A percentile compares a stretch with the other conserved stretches of the same genome.
These are phyloP conservation scores for Pasiphila rectangulata DNA, from an alignment of 2,888 invertebrate species.

Conservation along the genomic window DNA sequence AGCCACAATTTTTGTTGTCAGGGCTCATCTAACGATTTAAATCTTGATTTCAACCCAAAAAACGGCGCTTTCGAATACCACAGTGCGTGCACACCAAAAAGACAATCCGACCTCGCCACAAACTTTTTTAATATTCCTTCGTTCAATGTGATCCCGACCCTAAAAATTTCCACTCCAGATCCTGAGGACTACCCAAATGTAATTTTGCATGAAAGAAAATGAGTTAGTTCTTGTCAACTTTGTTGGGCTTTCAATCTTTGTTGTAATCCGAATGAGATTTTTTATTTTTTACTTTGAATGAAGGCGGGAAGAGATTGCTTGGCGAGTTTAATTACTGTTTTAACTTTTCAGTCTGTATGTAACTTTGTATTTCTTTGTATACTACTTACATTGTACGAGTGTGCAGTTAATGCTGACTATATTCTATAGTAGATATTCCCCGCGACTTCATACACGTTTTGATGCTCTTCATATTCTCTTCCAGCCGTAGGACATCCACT, in stretches of 20 bases:
- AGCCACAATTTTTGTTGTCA: too few species aligned
- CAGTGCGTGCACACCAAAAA: slow-evolving; percentile 45
- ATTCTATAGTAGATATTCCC: too few species aligned
- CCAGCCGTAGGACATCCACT: too few species aligned
- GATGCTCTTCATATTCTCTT: too few species aligned
- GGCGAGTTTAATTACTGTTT: background rate
- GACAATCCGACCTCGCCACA: slow-evolving; percentile 71
- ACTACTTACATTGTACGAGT: too few species aligned
- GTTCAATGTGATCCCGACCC: slow-evolving; percentile 70
- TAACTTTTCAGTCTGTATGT: too few species aligned
- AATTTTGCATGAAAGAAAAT: slow-evolving; percentile 76
- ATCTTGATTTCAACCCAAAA: too few species aligned
- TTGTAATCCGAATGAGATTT: slow-evolving; percentile 23
- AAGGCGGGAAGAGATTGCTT: background rate
- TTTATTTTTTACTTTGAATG: background rate
- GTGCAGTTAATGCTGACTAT: too few species aligned
- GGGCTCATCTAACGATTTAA: too few species aligned
- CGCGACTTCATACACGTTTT: too few species aligned
- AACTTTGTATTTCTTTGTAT: too few species aligned
- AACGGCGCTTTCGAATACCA: background rate
- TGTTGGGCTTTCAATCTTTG: slow-evolving; percentile 55
- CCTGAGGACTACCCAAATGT: slow-evolving; percentile 61
- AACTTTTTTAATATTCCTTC: slow-evolving; percentile 79
- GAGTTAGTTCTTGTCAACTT: slow-evolving; percentile 64
- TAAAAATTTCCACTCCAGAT: slow-evolving; percentile 60